Base-by-base conservation (phyloP, 2,797 vertebrate species). In the Macrochelys suwanniensis region DNA sequence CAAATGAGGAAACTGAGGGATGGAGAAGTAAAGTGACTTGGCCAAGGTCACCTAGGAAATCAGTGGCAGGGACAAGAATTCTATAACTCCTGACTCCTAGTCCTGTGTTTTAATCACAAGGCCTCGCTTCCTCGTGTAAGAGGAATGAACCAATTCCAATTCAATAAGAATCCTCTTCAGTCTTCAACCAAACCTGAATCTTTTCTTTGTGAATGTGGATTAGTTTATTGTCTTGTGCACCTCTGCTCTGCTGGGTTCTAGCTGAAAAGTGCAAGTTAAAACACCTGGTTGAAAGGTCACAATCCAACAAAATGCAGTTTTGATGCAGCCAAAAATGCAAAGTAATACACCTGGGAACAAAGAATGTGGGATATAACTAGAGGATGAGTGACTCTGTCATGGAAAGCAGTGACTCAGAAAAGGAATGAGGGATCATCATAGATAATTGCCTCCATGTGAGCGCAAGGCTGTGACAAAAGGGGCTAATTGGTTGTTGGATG, bases 21-120 rank as follows among this genome's bases (percentile, higher is more conserved):
- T 90, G n/a, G 84, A 91, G 84, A 87, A 45, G 71, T 84, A 88
- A 94, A 96, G 88, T 89, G 83, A 89, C 79, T 85, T 94, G 17
- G 11, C 0, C 85, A 94, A 86, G n/a, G 61, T 80, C 53, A 77
- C 56, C 53, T 91, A 50, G 13, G 81, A 93, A 93, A 92, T 87
- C 87, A 87, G 37, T 78, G 57, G 49, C 45, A 78, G 74, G 65
- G 94, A 78, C 77, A 83, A 94, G 71, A 26, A 11, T 25, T 61
- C 71, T 82, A 53, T 45, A 89, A 16, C 17, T 92, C 25, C 87
- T 88, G 80, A n/a, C 28, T 93, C 47, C 6, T n/a, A 71, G 33
- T 87, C 77, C 87, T 92, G 5, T 21, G 8, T 88, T 81, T 92
- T 84, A 96, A 49, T 82, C 47, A n/a, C 76, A 59, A 45, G 57